Evolutionary conservation across 2,113 vertebrate species (phyloP), one percentile per base, ranked within the genome.

Genomic region (Labrus mixtus): DNA sequence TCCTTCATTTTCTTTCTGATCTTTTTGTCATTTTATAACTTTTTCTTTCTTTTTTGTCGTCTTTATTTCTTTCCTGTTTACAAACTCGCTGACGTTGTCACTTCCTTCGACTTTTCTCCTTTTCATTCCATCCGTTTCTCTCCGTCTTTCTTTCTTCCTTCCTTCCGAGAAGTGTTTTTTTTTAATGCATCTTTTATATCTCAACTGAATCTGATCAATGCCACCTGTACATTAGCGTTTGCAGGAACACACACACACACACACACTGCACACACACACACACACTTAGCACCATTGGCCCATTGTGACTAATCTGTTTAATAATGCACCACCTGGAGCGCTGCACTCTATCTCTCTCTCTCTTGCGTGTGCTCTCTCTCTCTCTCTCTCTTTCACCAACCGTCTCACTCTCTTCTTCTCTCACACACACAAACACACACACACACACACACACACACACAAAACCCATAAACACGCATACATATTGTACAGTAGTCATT

Each of bases 241-340:
- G 15, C 61, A 46, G 53, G 58, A 56, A 54, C 68, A 45, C 54
- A 39, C 69, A 39, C 46, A 67, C 23, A 55, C 46, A 68, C 50
- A 33, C 29, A 33, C 29, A 33, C 29, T 60, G 58, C 77, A 57
- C 66, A 65, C 59, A 43, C 63, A 66, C 50, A 62, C 72, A 68
- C 65, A 57, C 67, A 36, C 68, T 81, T 75, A 82, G 74, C 73
- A 73, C 65, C 73, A 72, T 45, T 71, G 86, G 79, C 73, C 81
- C 68, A 80, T 85, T 82, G 86, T 91, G 90, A 93, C 89, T 85
- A 90, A 92, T 91, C 78, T 92, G 83, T 91, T 90, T 87, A 92
- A 92, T 93, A 92, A 90, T 90, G 86, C 79, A 86, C 53, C 86
- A 88, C 86, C 92, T 89, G 91, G 74, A 89, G 83, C 82, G 64